A percentile compares a stretch with the other conserved stretches of the same genome.
Evolutionary conservation across 2,113 vertebrate genomes (phyloP).

Genomic region (Peromyscus polionotus): DNA sequence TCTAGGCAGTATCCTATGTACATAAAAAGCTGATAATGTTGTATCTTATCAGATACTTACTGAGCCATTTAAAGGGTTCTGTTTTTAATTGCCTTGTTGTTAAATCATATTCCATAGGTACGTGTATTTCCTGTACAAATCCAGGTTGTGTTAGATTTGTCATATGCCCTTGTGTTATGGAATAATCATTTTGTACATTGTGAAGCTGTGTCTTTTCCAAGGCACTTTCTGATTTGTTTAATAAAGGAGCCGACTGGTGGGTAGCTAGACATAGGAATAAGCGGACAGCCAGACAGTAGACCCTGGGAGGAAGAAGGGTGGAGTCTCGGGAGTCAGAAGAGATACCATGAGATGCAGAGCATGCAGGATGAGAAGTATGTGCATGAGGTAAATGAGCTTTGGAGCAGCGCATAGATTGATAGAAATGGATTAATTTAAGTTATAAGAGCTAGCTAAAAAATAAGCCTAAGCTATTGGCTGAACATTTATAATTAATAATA

Average conservation of each 20-base stretch:
- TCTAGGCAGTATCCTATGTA: neutral
- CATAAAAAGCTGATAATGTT: neutral
- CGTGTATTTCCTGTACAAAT: neutral
- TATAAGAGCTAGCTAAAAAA: neutral
- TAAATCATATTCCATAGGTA: neutral
- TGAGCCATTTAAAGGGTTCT: neutral
- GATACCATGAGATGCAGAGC: neutral
- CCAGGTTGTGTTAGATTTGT: neutral
- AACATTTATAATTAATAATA: no score
- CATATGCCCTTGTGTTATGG: neutral
- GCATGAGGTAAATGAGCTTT: neutral
- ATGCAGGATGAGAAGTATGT: neutral
- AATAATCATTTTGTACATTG: neutral
- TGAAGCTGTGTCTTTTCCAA: neutral
- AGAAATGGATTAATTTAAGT: neutral
- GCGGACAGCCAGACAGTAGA: neutral
- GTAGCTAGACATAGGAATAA: neutral
- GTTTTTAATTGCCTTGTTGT: neutral
- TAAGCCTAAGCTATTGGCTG: no score
- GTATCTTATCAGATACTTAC: neutral
- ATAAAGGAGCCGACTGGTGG: neutral
- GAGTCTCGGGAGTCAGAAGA: neutral
- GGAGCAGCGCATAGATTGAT: neutral
- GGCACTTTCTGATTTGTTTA: neutral
- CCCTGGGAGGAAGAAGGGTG: neutral